Evolutionary conservation across 2,797 vertebrate genomes (phyloP).

Genomic region (Lateolabrax maculatus): DNA sequence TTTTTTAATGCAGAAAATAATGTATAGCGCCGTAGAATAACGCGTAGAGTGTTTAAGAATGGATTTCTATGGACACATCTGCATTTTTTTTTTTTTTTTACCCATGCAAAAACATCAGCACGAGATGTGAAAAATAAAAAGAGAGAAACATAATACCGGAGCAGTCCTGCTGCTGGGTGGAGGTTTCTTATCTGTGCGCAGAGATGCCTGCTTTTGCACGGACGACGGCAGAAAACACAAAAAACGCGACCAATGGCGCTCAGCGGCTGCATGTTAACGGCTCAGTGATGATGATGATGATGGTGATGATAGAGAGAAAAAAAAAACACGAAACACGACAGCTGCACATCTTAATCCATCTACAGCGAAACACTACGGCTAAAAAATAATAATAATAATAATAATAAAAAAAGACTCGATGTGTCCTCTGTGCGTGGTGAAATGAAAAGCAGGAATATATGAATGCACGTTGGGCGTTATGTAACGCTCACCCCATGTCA

Average conservation of each 20-base stretch:
- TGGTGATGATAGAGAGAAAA: background rate
- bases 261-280: constrained; percentile 33
- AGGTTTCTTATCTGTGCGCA: background rate
- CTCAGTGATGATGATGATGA: background rate
- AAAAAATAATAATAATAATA: no score
- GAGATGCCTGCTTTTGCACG: constrained; percentile 6
- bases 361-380: no score
- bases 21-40: background rate
- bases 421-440: background rate
- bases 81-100: no score
- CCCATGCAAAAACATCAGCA: background rate
- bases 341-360: background rate
- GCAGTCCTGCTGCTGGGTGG: background rate
- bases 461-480: constrained; percentile 54
- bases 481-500: constrained; percentile 87
- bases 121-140: background rate
- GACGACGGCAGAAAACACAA: constrained; percentile 16
- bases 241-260: constrained; percentile 49
- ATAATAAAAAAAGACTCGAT: background rate
- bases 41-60: rapidly evolving
- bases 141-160: constrained; percentile 28
- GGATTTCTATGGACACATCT: background rate
- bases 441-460: background rate
- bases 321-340: background rate
- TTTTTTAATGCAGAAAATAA: background rate